phyloP scores from a whole-genome alignment of 2,888 invertebrate genomes.

The Helleia helle region DNA sequence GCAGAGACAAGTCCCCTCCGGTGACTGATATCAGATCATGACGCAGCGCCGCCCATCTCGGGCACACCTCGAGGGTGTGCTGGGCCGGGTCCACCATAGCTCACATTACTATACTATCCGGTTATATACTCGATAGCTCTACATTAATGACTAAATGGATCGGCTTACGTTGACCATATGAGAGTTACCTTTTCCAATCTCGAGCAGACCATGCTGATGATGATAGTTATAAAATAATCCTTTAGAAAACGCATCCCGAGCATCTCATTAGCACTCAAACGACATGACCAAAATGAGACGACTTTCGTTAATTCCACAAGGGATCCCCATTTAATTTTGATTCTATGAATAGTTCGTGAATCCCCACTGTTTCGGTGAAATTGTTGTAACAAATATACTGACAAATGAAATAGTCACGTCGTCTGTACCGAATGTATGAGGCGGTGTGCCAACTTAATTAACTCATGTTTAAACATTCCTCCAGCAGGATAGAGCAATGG shows the following conservation, averaged over 20 bases:
- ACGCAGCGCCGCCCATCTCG: no score
- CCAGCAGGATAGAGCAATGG: neutral
- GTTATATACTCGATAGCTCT: no score
- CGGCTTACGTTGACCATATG: no score
- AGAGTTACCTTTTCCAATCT: no score
- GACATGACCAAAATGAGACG: constrained; percentile 3
- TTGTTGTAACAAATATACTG: neutral
- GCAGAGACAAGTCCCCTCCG: no score
- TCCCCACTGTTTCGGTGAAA: neutral
- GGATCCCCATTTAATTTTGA: constrained; percentile 10
- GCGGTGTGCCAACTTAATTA: constrained; percentile 1
- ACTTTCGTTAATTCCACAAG: constrained; percentile 4
- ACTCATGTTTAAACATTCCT: neutral
- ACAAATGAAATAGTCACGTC: neutral
- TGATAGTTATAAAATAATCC: neutral
- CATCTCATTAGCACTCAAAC: constrained; percentile 3
- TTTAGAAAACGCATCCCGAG: neutral
- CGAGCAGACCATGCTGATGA: no score
- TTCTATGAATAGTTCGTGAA: constrained; percentile 1
- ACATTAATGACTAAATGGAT: no score
- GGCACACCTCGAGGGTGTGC: no score
- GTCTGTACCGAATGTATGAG: neutral
- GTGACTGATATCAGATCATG: no score
- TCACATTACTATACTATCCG: no score
- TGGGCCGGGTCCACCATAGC: no score